phyloP scores from a whole-genome alignment of 2,888 invertebrate genomes.

The Spodoptera exigua region DNA sequence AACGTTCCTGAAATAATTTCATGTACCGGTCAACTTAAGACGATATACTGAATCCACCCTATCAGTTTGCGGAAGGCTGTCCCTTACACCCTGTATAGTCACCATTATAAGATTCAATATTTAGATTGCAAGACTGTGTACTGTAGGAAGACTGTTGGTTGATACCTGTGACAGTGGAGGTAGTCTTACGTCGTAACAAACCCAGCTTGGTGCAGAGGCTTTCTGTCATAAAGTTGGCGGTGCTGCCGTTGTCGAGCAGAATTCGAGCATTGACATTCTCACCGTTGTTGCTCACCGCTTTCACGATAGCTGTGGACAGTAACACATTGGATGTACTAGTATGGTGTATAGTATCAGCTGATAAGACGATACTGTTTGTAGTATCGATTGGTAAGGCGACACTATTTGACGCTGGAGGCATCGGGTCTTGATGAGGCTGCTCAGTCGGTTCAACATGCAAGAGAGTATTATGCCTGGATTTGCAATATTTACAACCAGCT shows the following conservation, averaged over 20 bases:
- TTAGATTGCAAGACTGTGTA: constrained; percentile 10
- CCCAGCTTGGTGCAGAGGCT: constrained; percentile 2
- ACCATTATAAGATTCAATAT: constrained; percentile 7
- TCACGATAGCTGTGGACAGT: constrained; percentile 10
- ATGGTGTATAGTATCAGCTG: constrained; percentile 1
- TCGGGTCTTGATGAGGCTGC: constrained; percentile 1
- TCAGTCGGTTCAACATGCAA: constrained; percentile 8
- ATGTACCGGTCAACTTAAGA: too few relatives aligned
- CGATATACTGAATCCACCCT: too few relatives aligned
- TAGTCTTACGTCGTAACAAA: constrained; percentile 6
- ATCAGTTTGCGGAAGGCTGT: too few relatives aligned
- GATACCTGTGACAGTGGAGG: constrained; percentile 8
- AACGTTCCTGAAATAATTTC: too few relatives aligned
- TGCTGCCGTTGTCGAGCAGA: constrained; percentile 4
- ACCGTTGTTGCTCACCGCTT: constrained; percentile 8
- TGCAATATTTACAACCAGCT: constrained; percentile 8
- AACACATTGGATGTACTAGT: constrained; percentile 6
- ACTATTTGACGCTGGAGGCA: constrained; percentile 4
- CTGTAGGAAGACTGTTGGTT: constrained; percentile 11
- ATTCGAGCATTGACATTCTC: constrained; percentile 3
- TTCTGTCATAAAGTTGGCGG: constrained; percentile 1
- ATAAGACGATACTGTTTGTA: constrained; percentile 3
- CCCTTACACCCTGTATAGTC: too few relatives aligned
- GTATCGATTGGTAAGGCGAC: constrained; percentile 4
- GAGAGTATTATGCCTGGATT: too few relatives aligned